Conservation (phyloP, 64 coral and sea anemone species). For the Pocillopora verrucosa region DNA sequence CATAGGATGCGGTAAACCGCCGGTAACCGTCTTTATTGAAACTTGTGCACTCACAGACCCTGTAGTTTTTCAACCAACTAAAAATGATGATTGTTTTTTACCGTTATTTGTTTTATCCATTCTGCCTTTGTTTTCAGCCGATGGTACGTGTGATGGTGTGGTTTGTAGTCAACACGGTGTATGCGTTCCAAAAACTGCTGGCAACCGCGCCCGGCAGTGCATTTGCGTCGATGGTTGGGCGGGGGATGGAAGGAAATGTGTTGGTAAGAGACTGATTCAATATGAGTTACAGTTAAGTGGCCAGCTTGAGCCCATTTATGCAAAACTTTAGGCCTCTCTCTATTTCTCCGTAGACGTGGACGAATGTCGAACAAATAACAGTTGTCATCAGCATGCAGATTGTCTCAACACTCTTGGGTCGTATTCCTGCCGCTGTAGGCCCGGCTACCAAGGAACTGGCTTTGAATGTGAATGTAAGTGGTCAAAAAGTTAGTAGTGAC, state of each 20-base stretch:
- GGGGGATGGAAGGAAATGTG: conserved; percentile 43
- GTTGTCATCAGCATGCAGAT: conserved; percentile 44
- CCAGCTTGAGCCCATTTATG: background rate
- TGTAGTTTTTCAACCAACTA: no score
- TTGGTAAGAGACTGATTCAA: conserved; percentile 7
- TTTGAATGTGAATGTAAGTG: conserved; percentile 34
- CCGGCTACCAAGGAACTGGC: conserved; percentile 47
- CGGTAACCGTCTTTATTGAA: no score
- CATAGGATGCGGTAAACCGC: no score
- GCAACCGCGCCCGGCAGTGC: conserved; percentile 15
- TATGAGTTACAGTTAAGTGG: background rate
- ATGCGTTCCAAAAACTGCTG: conserved; percentile 22
- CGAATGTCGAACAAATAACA: conserved; percentile 33
- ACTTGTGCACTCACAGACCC: no score
- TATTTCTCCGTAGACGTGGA: background rate
- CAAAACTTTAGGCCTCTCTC: background rate
- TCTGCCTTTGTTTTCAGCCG: conserved; percentile 21
- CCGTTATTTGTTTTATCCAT: background rate
- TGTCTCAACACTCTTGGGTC: conserved; percentile 50
- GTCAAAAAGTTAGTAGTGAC: no score
- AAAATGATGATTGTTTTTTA: no score
- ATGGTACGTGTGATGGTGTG: conserved; percentile 57
- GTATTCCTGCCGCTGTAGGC: conserved; percentile 46
- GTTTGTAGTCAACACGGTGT: conserved; percentile 39
- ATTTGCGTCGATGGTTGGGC: conserved; percentile 34